Percentiles rank a stretch among this genome's conserved stretches.
Evolutionary conservation across 2,888 invertebrate genomes (phyloP).

Genomic region (Peribatodes rhomboidaria): DNA sequence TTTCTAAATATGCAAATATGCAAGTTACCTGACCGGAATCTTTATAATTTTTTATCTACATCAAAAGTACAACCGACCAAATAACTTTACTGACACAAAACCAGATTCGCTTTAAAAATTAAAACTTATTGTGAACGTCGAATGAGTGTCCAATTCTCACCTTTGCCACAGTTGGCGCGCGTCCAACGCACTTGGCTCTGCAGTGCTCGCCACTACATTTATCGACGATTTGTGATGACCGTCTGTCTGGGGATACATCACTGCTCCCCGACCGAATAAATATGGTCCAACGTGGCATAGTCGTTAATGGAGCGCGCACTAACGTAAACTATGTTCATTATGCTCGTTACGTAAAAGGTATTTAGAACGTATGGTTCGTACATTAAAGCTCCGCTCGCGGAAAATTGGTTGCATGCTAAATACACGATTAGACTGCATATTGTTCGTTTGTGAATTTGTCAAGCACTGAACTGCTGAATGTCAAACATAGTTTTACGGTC

Average conservation of each 20-base stretch:
- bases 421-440: neutral
- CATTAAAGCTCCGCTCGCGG: slow-evolving; percentile 21
- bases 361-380: slow-evolving; percentile 19
- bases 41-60: no score
- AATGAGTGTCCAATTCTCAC: slow-evolving; percentile 51
- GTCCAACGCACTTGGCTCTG: slow-evolving; percentile 50
- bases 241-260: slow-evolving; percentile 37
- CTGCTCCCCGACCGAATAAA: slow-evolving; percentile 28
- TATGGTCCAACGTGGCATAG: slow-evolving; percentile 28
- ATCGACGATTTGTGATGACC: slow-evolving; percentile 41
- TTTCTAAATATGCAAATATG: no score
- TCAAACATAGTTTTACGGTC: no score
- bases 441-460: neutral
- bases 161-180: slow-evolving; percentile 62
- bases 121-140: slow-evolving; percentile 40
- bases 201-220: slow-evolving; percentile 42
- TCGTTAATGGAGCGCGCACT: slow-evolving; percentile 32
- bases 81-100: no score
- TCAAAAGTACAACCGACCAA: no score
- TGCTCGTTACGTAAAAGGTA: slow-evolving; percentile 26
- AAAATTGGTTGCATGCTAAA: slow-evolving; percentile 16
- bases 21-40: no score
- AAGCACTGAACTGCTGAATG: neutral
- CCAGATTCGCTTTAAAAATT: neutral
- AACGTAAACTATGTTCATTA: slow-evolving; percentile 25